A percentile compares a stretch with the other conserved stretches of the same genome.
phyloP scores from a whole-genome alignment of 2,797 vertebrate species.

The Eulemur albifrons region DNA sequence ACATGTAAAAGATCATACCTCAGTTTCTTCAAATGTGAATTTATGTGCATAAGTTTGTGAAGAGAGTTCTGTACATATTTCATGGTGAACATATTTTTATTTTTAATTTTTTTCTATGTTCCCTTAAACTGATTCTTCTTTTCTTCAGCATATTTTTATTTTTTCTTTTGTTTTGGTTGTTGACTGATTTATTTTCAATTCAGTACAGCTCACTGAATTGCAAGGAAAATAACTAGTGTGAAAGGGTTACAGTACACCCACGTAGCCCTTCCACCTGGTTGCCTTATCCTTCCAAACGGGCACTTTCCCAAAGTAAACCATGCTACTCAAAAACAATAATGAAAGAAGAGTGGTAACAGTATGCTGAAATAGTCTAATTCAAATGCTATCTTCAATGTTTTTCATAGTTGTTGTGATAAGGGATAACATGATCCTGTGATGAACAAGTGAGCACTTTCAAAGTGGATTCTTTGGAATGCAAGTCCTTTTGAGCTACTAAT shows the following conservation, averaged over 20 bases:
- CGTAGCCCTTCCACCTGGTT: slow-evolving; percentile 76
- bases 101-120: neutral
- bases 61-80: neutral
- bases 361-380: slow-evolving; percentile 30
- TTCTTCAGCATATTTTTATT: slow-evolving; percentile 83
- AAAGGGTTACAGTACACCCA: slow-evolving; percentile 83
- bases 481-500: neutral
- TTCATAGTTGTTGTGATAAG: neutral
- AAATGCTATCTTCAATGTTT: slow-evolving; percentile 18
- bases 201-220: slow-evolving; percentile 89
- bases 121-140: slow-evolving; percentile 73
- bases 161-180: slow-evolving; percentile 81
- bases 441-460: neutral
- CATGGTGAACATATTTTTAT: neutral
- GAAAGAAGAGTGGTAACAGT: slow-evolving; percentile 36
- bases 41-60: neutral
- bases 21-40: slow-evolving; percentile 27
- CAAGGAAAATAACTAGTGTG: slow-evolving; percentile 86
- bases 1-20: neutral
- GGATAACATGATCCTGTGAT: neutral
- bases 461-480: neutral
- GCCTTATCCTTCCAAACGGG: slow-evolving; percentile 50
- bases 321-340: slow-evolving; percentile 51
- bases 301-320: neutral
- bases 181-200: slow-evolving; percentile 88